These are phyloP conservation scores for Mimas tiliae DNA, from an alignment of 2,888 invertebrate species.

Conservation along the genomic window DNA sequence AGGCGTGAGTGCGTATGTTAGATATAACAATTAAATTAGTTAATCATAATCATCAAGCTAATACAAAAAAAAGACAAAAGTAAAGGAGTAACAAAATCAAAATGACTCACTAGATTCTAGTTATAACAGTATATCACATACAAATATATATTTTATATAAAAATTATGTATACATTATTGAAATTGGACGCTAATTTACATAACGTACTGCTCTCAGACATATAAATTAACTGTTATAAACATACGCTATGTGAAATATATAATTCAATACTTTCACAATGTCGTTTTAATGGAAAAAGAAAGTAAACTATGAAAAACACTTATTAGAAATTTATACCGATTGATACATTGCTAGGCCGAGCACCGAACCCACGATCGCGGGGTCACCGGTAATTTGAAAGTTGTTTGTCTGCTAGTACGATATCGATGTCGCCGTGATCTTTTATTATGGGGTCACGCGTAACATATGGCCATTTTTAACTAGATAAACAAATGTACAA, in stretches of 20 bases:
- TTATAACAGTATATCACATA: not conserved
- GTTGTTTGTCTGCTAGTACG: conserved; percentile 56
- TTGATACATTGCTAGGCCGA: conserved; percentile 25
- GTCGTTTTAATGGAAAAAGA: conserved; percentile 23
- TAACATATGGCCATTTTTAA: conserved; percentile 17
- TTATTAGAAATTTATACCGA: conserved; percentile 12
- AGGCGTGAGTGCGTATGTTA: no score
- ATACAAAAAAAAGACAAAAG: no score
- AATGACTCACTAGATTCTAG: conserved; percentile 5
- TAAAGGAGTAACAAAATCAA: not conserved
- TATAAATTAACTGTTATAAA: conserved; percentile 11
- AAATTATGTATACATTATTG: conserved; percentile 23
- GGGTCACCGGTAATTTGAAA: conserved; percentile 49
- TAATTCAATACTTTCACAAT: conserved; percentile 21
- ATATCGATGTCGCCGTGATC: conserved; percentile 52
- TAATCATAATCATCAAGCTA: no score
- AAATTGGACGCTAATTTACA: conserved; percentile 1
- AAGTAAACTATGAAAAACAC: conserved; percentile 21
- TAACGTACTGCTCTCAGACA: conserved; percentile 13
- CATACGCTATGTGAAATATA: conserved; percentile 1
- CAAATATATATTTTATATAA: conserved; percentile 18
- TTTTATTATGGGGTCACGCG: conserved; percentile 48
- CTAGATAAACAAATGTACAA: conserved; percentile 15
- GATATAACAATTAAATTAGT: no score
- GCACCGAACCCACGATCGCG: conserved; percentile 17